Conservation (phyloP, 2,797 vertebrate genomes). For the Cossypha dichroa region DNA sequence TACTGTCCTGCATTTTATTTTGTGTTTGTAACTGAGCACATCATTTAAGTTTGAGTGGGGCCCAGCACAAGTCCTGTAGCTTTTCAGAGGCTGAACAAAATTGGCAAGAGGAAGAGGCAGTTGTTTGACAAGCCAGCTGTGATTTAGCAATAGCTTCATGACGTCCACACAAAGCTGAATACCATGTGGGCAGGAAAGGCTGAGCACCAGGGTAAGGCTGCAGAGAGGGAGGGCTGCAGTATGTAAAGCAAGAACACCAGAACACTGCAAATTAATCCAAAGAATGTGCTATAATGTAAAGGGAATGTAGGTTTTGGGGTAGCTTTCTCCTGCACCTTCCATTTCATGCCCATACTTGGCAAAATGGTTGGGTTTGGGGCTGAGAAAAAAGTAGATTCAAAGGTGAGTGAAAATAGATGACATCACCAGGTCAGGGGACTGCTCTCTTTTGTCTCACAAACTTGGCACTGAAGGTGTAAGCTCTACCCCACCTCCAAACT, state of each 20-base stretch:
- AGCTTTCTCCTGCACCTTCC: rapidly evolving
- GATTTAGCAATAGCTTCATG: constrained; percentile 53
- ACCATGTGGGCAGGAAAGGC: neutral
- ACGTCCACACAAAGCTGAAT: neutral
- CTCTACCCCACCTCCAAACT: neutral
- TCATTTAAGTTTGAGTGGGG: neutral
- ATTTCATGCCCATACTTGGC: neutral
- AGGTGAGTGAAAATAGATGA: constrained; percentile 25
- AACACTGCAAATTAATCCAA: neutral
- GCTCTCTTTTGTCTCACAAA: neutral
- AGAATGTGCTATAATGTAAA: neutral
- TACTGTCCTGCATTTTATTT: neutral
- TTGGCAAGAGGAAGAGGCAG: constrained; percentile 1
- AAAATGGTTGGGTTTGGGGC: neutral
- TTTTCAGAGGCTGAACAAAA: constrained; percentile 24
- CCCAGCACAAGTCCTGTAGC: neutral
- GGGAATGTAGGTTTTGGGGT: neutral
- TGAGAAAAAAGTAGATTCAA: neutral
- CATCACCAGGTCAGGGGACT: neutral
- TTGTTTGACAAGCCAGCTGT: constrained; percentile 39
- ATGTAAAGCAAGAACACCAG: neutral
- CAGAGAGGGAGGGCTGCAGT: neutral
- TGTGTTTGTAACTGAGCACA: neutral
- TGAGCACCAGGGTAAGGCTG: neutral
- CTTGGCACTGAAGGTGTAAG: neutral